phyloP scores from a whole-genome alignment of 2,888 invertebrate species.

The Agonopterix subpropinquella region DNA sequence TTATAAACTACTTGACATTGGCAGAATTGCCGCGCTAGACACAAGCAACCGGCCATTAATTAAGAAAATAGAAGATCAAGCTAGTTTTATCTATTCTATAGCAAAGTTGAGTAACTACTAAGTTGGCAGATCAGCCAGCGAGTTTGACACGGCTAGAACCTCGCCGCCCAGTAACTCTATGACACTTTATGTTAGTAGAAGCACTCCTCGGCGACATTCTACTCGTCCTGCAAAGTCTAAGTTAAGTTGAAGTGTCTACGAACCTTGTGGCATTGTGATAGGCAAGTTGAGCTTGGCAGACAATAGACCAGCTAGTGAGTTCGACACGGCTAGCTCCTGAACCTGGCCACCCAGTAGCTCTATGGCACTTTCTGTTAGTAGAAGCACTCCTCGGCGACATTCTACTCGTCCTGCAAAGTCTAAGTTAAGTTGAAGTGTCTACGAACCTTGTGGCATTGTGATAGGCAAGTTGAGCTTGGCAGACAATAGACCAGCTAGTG shows the following conservation, averaged over 20 bases:
- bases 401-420: conserved; percentile 75
- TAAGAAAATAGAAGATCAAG: too few species aligned
- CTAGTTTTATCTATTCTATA: too few species aligned
- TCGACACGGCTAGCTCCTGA: conserved; percentile 72
- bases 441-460: conserved; percentile 34
- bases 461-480: conserved; percentile 68
- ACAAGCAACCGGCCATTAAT: too few species aligned
- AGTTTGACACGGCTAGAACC: conserved; percentile 76
- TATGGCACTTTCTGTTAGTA: conserved; percentile 77
- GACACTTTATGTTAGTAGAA: conserved; percentile 74
- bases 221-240: too few species aligned
- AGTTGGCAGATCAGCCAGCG: conserved; percentile 78
- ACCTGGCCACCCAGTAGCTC: conserved; percentile 84
- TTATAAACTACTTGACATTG: too few species aligned
- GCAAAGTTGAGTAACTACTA: too few species aligned
- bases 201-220: too few species aligned
- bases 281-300: conserved; percentile 73
- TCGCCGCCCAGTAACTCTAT: conserved; percentile 83
- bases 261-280: conserved; percentile 32
- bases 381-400: conserved; percentile 77
- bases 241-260: too few species aligned
- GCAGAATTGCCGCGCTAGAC: too few species aligned
- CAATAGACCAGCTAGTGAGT: conserved; percentile 78
- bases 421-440: too few species aligned
- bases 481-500: conserved; percentile 77